phyloP scores from a whole-genome alignment of 2,888 invertebrate genomes.

The Torymus tubicola region DNA sequence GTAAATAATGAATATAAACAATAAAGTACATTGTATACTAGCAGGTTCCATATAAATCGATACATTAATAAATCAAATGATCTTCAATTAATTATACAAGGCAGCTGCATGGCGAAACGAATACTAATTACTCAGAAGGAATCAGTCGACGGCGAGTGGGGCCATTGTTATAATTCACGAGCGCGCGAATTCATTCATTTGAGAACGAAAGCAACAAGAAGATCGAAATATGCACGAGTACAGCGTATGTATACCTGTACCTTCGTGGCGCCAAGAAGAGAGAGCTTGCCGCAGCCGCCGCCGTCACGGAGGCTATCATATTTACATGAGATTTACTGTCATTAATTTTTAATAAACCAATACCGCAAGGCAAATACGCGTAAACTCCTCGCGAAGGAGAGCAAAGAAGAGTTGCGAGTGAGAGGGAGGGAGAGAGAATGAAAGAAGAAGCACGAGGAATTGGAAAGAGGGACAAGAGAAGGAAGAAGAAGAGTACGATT shows the following conservation, averaged over 20 bases:
- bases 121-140: conserved; percentile 6
- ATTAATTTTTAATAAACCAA: conserved; percentile 74
- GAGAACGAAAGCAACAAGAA: conserved; percentile 1
- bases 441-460: not conserved
- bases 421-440: conserved; percentile 7
- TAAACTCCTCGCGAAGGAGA: too few species aligned
- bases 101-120: not conserved
- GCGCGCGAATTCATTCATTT: too few species aligned
- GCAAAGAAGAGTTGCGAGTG: too few species aligned
- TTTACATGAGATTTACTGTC: conserved; percentile 70
- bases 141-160: conserved; percentile 12
- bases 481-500: too few species aligned
- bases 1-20: too few species aligned
- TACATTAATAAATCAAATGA: too few species aligned
- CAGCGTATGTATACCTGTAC: conserved; percentile 33
- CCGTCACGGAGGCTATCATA: conserved; percentile 63
- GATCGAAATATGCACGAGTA: not conserved
- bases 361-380: conserved; percentile 49
- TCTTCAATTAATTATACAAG: too few species aligned
- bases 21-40: too few species aligned
- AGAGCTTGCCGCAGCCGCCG: not conserved
- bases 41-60: too few species aligned
- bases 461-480: not conserved
- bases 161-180: too few species aligned
- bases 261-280: too few species aligned